Percentiles rank a stretch among this genome's conserved stretches.
Conservation (phyloP, 2,113 vertebrate species). For the Nicator chloris region DNA sequence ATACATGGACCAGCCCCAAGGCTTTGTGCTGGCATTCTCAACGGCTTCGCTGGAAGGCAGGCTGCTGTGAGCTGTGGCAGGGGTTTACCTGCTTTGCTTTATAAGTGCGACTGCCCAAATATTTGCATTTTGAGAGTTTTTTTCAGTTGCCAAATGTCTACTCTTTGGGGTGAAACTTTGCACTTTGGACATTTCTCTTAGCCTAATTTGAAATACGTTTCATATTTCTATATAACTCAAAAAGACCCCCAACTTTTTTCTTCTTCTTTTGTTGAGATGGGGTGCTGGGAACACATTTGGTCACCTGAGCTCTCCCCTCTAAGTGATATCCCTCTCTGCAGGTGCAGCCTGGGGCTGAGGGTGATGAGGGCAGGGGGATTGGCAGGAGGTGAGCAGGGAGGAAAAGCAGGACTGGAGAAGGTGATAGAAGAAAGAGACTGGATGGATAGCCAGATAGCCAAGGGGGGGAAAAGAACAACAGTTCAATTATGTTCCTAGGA, state of each 20-base stretch:
- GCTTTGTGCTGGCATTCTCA: fast-evolving
- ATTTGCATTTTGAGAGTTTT: background rate
- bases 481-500: background rate
- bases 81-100: background rate
- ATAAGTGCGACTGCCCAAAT: background rate
- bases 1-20: fast-evolving
- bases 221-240: no score
- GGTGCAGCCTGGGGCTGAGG: background rate
- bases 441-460: background rate
- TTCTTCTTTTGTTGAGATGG: background rate
- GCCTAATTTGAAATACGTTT: background rate
- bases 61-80: fast-evolving
- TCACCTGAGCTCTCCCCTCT: background rate
- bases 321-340: background rate
- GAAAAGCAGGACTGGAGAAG: background rate
- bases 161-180: background rate
- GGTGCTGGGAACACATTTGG: background rate
- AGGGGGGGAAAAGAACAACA: background rate
- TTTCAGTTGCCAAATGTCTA: background rate
- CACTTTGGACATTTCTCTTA: background rate
- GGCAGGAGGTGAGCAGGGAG: background rate
- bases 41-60: background rate
- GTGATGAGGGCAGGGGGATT: background rate
- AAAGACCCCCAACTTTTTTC: background rate
- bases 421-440: background rate